Conservation (phyloP, 2,888 invertebrate species). For the Taphrorychus bicolor region DNA sequence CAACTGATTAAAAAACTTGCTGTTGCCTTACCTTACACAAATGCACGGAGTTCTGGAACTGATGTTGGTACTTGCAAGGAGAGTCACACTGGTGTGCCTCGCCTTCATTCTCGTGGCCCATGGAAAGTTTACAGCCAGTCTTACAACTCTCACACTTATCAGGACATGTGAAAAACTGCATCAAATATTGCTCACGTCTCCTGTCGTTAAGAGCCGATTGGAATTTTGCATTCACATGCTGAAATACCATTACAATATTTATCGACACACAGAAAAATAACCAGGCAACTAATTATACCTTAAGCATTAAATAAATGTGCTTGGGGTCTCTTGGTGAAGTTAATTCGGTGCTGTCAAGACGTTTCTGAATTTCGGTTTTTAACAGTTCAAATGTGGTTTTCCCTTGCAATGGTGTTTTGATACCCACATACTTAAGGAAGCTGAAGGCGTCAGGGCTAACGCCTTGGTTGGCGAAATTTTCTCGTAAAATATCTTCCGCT, state of each 20-base stretch:
- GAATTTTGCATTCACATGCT: slow-evolving; percentile 77
- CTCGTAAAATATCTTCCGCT: slow-evolving; percentile 68
- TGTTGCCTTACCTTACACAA: slow-evolving; percentile 63
- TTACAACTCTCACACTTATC: slow-evolving; percentile 75
- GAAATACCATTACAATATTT: slow-evolving; percentile 29
- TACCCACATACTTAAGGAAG: slow-evolving; percentile 73
- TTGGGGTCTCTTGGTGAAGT: slow-evolving; percentile 72
- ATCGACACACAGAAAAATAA: neutral
- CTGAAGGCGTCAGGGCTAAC: slow-evolving; percentile 75
- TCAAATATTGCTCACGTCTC: slow-evolving; percentile 72
- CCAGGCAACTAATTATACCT: slow-evolving; percentile 58
- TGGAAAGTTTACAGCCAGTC: slow-evolving; percentile 68
- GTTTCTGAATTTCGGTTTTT: slow-evolving; percentile 65
- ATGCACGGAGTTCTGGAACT: slow-evolving; percentile 74
- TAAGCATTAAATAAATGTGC: slow-evolving; percentile 72
- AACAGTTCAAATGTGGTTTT: slow-evolving; percentile 69
- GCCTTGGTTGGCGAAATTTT: slow-evolving; percentile 68
- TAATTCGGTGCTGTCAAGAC: slow-evolving; percentile 74
- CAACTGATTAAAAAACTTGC: too few species aligned
- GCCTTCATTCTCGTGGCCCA: slow-evolving; percentile 71
- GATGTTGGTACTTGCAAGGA: slow-evolving; percentile 72
- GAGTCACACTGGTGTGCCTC: slow-evolving; percentile 64
- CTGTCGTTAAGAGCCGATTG: slow-evolving; percentile 70
- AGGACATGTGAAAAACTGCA: slow-evolving; percentile 81
- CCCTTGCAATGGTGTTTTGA: slow-evolving; percentile 61